These are phyloP conservation scores for Burhinus bistriatus DNA, from an alignment of 2,113 vertebrate species.

Conservation along the genomic window DNA sequence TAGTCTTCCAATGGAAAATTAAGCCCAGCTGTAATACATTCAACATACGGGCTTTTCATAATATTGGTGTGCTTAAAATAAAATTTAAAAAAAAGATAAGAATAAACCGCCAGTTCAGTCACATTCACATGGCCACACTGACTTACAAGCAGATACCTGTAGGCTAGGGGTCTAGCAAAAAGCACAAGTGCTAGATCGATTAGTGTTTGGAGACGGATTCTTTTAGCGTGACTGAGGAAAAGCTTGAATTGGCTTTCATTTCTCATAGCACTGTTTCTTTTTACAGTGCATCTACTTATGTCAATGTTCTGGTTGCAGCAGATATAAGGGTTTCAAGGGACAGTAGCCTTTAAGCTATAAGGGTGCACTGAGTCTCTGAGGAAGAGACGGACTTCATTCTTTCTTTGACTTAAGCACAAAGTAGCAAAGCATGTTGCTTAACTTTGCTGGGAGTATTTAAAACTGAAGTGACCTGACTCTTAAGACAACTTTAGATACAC, in stretches of 20 bases:
- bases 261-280: not conserved
- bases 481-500: not conserved
- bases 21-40: not conserved
- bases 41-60: not conserved
- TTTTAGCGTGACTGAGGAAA: not conserved
- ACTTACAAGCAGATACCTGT: not conserved
- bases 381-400: not conserved
- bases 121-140: rapidly evolving
- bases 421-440: not conserved
- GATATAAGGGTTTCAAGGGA: not conserved
- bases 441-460: not conserved
- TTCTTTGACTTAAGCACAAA: not conserved
- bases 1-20: not conserved
- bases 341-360: not conserved
- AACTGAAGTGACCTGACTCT: not conserved
- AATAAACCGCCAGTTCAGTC: not conserved
- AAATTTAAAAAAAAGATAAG: not conserved
- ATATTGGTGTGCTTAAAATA: not conserved
- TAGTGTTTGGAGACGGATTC: not conserved
- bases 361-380: not conserved
- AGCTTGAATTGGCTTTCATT: not conserved
- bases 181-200: not conserved
- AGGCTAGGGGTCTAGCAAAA: not conserved
- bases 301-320: not conserved
- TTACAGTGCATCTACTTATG: not conserved